phyloP scores from a whole-genome alignment of 1,140 invertebrate species.

The Aplysia californica region DNA sequence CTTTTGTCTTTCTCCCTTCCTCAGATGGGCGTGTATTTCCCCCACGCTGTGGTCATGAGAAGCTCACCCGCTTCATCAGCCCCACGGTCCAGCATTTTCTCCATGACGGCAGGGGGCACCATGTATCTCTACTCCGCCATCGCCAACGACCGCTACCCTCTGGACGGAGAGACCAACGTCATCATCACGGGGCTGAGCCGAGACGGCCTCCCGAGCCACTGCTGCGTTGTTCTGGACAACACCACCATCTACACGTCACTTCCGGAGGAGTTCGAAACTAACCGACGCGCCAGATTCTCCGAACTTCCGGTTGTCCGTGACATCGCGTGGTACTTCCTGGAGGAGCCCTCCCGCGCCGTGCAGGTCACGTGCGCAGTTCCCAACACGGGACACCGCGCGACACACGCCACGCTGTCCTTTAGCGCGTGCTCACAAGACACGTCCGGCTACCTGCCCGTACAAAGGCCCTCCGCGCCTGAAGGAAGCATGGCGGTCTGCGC shows the following conservation, averaged over 20 bases:
- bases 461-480: not conserved
- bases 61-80: too few species aligned
- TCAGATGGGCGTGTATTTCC: too few species aligned
- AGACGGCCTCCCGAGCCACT: not conserved
- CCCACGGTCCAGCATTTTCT: too few species aligned
- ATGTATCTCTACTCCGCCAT: slow-evolving; percentile 35
- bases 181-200: slow-evolving; percentile 21
- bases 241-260: not conserved
- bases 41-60: too few species aligned
- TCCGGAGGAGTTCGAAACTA: not conserved
- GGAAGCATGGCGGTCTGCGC: slow-evolving; percentile 30
- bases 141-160: slow-evolving; percentile 18
- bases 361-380: slow-evolving; percentile 28
- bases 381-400: slow-evolving; percentile 3
- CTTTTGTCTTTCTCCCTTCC: too few species aligned
- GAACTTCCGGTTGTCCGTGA: slow-evolving; percentile 3
- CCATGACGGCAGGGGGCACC: too few species aligned
- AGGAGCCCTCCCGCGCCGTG: not conserved
- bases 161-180: slow-evolving; percentile 22
- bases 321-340: slow-evolving; percentile 11
- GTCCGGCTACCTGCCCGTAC: slow-evolving; percentile 25
- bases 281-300: slow-evolving; percentile 19
- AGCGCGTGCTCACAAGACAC: slow-evolving; percentile 1
- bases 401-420: slow-evolving; percentile 27
- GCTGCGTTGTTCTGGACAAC: slow-evolving; percentile 19